Percentiles rank a stretch among this genome's conserved stretches.
phyloP scores from a whole-genome alignment of 2,113 vertebrate genomes.

The Reinhardtius hippoglossoides region DNA sequence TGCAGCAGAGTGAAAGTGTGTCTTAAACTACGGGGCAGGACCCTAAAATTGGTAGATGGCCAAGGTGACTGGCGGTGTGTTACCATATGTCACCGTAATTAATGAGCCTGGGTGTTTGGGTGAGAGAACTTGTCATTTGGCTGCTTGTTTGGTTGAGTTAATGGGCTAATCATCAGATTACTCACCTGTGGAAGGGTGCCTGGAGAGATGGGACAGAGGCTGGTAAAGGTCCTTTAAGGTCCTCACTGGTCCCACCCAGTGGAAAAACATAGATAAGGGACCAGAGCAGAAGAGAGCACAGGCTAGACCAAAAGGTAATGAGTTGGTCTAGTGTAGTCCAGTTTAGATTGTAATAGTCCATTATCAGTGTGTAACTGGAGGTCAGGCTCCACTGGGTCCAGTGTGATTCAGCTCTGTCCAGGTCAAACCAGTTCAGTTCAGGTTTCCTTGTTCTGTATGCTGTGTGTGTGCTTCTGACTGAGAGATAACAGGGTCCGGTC shows the following conservation, averaged over 20 bases:
- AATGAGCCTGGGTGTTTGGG: conserved; percentile 43
- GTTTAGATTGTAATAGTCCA: conserved; percentile 32
- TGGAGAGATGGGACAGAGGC: conserved; percentile 30
- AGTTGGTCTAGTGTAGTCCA: conserved; percentile 26
- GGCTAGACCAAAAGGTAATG: conserved; percentile 21
- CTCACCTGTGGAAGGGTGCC: conserved; percentile 70
- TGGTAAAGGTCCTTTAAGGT: conserved; percentile 27
- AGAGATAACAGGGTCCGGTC: conserved; percentile 15
- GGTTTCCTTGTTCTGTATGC: conserved; percentile 3
- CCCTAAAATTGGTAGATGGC: conserved; percentile 30
- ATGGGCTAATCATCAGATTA: conserved; percentile 58
- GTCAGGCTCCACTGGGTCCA: conserved; percentile 24
- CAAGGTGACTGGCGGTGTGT: conserved; percentile 47
- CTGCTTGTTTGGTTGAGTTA: conserved; percentile 47
- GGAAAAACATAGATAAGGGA: conserved; percentile 24
- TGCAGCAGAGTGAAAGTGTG: conserved; percentile 24
- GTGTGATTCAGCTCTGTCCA: conserved; percentile 3
- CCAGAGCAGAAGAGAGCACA: conserved; percentile 16
- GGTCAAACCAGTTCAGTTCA: conserved; percentile 13
- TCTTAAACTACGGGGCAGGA: conserved; percentile 44
- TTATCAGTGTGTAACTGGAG: conserved; percentile 13
- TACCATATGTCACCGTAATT: conserved; percentile 58
- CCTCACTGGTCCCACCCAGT: conserved; percentile 37
- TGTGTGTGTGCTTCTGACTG: conserved; percentile 3
- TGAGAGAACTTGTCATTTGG: conserved; percentile 40